Evolutionary conservation across 2,797 vertebrate species (phyloP).

Genomic region (Crenuchus spilurus): DNA sequence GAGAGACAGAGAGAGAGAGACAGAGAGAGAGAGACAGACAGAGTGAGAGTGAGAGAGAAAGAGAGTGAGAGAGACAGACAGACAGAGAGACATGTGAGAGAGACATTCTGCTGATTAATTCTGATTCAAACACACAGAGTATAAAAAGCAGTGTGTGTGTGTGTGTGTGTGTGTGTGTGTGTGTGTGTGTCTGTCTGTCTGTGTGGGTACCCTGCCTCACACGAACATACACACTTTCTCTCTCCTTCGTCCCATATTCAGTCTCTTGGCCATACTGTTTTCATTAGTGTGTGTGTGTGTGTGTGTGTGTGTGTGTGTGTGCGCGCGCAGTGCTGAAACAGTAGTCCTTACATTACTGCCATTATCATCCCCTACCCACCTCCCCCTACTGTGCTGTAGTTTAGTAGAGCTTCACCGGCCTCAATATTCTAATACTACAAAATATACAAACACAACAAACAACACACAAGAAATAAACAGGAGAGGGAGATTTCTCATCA

Average conservation of each 20-base stretch:
- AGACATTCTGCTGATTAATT: no score
- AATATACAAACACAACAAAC: no score
- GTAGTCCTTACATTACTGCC: constrained; percentile 76
- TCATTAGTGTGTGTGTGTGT: constrained; percentile 72
- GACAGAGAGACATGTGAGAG: not conserved
- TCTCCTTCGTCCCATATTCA: not conserved
- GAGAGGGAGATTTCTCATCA: no score
- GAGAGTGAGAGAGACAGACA: not conserved
- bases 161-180: constrained; percentile 40
- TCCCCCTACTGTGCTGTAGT: no score
- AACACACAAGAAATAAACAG: no score
- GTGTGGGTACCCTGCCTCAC: constrained; percentile 19
- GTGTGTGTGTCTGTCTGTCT: constrained; percentile 2
- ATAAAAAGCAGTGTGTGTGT: constrained; percentile 34
- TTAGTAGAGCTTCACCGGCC: no score
- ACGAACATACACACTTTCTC: not conserved
- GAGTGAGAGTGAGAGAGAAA: not conserved
- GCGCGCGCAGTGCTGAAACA: constrained; percentile 74
- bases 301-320: constrained; percentile 50
- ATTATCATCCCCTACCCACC: constrained; percentile 22
- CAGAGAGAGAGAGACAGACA: not conserved
- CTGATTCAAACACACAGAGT: no score
- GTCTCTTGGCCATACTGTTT: constrained; percentile 75
- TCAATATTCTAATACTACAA: no score
- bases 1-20: not conserved